phyloP scores from a whole-genome alignment of 2,113 vertebrate genomes.

The Oncorhynchus gorbuscha region DNA sequence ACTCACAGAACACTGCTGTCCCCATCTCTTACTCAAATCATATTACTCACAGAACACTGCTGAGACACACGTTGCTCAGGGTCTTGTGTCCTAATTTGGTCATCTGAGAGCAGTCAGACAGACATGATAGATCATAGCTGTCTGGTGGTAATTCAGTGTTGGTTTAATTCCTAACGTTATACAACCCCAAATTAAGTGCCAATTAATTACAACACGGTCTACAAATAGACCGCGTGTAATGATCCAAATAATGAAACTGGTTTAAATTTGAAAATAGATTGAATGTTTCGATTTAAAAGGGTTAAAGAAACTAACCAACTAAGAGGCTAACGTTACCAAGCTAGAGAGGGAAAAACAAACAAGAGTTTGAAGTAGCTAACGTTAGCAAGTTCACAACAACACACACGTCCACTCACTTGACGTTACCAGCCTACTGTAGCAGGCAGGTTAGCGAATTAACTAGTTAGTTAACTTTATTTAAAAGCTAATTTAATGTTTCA shows the following conservation, averaged over 20 bases:
- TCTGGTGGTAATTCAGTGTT: neutral
- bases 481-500: neutral
- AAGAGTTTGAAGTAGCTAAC: neutral
- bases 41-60: too few species aligned
- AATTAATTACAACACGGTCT: neutral
- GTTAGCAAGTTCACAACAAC: too few species aligned
- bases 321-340: neutral
- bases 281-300: neutral
- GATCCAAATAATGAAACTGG: neutral
- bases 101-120: neutral
- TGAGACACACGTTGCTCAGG: neutral
- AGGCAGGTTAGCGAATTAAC: neutral
- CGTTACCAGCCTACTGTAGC: neutral
- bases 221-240: neutral
- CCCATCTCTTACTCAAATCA: too few species aligned
- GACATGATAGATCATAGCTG: neutral
- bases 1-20: neutral
- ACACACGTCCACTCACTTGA: neutral
- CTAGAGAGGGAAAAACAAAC: neutral
- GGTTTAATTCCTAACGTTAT: neutral
- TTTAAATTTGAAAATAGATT: neutral
- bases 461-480: neutral
- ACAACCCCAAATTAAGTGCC: neutral
- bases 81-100: slow-evolving; percentile 53
- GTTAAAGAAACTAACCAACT: neutral